Evolutionary conservation across 2,113 vertebrate species (phyloP), one percentile per base, ranked within the genome.

Genomic region (Chaetodon trifascialis): DNA sequence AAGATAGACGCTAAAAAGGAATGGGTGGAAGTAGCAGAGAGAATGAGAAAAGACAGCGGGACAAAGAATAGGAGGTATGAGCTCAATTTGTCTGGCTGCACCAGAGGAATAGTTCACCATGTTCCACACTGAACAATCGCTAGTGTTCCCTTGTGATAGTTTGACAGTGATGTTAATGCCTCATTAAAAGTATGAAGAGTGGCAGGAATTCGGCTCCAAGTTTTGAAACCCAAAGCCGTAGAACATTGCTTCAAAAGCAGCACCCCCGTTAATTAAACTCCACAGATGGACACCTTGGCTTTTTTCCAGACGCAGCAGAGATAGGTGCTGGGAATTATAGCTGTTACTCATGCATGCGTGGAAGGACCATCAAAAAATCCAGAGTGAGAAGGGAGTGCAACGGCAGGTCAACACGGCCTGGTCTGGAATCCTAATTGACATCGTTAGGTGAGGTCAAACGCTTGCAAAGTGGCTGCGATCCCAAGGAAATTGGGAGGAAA

Each of bases 131-230:
- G 79, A 89, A 84, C 81, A 79, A 91, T 79, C 7, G 75, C n/a
- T 69, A 14, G 69, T 10, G 76, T 87, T 84, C 76, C 75, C 85
- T 68, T 71, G 86, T 88, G 77, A 83, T 72, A 59, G 58, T 30
- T 34, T 76, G 87, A 92, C 86, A 83, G 86, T 88, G 87, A 90
- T 42, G 85, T 74, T 92, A 90, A 93, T 85, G 86, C 79, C 89
- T 92, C 89, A 89, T 92, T 92, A 93, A 88, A 89, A 89, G 79
- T 73, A 79, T 11, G 67, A 49, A 30, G 67, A 72, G 70, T 79
- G 64, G 71, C 66, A 30, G 77, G 38, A 23, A 86, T 47, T 89
- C 76, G 6, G 59, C 67, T 73, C 77, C 44, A 44, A 80, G 80
- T 85, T 89, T 60, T 81, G 47, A 82, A 84, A 88, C 64, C 14